Percentiles rank a stretch among this genome's conserved stretches.
Evolutionary conservation across 1,140 invertebrate genomes (phyloP).

Genomic region (Stenopsyche tienmushanensis): DNA sequence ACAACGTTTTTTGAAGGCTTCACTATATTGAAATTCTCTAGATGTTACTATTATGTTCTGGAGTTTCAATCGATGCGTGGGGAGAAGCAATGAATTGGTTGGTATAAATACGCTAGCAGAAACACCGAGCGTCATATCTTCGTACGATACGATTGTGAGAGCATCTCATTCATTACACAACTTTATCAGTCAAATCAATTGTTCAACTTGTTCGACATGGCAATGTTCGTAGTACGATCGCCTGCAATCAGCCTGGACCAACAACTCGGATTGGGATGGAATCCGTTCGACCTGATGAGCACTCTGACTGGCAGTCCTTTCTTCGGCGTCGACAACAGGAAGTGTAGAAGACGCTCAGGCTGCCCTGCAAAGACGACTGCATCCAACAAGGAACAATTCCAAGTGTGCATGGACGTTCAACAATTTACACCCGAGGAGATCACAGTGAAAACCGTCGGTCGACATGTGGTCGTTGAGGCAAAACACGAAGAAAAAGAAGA

Average conservation of each 20-base stretch:
- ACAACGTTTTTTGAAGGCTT: too few relatives aligned
- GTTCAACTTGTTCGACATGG: not conserved
- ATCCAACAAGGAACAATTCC: constrained; percentile 49
- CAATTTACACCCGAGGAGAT: constrained; percentile 75
- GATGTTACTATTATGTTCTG: too few relatives aligned
- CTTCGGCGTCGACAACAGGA: constrained; percentile 31
- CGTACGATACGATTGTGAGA: not conserved
- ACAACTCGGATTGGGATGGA: constrained; percentile 51
- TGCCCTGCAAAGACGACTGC: not conserved
- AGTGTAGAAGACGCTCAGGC: constrained; percentile 42
- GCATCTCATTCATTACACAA: not conserved
- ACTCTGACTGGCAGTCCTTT: too few relatives aligned
- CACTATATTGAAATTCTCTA: too few relatives aligned
- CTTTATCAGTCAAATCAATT: not conserved
- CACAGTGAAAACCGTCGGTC: constrained; percentile 70
- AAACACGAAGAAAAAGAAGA: constrained; percentile 69
- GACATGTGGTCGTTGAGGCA: constrained; percentile 65
- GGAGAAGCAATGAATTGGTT: too few relatives aligned
- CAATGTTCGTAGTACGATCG: constrained; percentile 18
- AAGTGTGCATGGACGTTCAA: constrained; percentile 66
- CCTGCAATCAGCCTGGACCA: constrained; percentile 53
- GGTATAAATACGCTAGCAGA: not conserved
- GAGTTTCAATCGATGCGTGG: too few relatives aligned
- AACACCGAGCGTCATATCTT: not conserved
- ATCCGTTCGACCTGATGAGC: constrained; percentile 46